Percentiles rank a stretch among this genome's conserved stretches.
These are phyloP conservation scores for Nesospiza acunhae DNA, from an alignment of 2,113 vertebrate species.

Conservation along the genomic window DNA sequence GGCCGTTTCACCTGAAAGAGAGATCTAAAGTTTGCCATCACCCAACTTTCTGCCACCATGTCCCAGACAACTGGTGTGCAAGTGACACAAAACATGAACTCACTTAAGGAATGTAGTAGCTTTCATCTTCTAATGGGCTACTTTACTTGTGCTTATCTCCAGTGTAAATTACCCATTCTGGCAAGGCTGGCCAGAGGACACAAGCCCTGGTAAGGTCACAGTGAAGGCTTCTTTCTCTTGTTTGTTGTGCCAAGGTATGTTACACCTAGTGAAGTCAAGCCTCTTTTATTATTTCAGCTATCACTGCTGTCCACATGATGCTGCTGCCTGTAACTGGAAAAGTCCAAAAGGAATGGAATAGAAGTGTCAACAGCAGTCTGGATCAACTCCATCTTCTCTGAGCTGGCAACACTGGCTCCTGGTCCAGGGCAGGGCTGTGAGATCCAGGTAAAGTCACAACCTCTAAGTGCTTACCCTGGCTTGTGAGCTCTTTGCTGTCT, in stretches of 20 bases:
- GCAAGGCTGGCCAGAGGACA: neutral
- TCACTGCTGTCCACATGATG: fast-evolving
- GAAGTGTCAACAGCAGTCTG: fast-evolving
- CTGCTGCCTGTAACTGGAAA: neutral
- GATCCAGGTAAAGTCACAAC: neutral
- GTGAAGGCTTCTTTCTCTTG: neutral
- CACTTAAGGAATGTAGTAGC: neutral
- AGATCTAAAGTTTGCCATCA: neutral
- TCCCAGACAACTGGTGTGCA: neutral
- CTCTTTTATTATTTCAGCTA: neutral
- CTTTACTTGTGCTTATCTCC: neutral
- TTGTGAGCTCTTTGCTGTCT: neutral
- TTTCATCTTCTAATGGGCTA: neutral
- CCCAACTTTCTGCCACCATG: neutral
- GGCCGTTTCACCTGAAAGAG: neutral
- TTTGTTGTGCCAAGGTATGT: neutral
- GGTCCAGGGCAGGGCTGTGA: neutral
- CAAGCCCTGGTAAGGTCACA: neutral
- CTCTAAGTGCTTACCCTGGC: fast-evolving
- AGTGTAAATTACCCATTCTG: neutral
- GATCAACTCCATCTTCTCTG: neutral
- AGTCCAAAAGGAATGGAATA: neutral
- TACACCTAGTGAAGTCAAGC: neutral
- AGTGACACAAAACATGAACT: neutral
- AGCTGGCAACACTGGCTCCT: neutral